Base-by-base conservation (phyloP, 1,140 invertebrate species). In the Drosophila ohnishii region DNA sequence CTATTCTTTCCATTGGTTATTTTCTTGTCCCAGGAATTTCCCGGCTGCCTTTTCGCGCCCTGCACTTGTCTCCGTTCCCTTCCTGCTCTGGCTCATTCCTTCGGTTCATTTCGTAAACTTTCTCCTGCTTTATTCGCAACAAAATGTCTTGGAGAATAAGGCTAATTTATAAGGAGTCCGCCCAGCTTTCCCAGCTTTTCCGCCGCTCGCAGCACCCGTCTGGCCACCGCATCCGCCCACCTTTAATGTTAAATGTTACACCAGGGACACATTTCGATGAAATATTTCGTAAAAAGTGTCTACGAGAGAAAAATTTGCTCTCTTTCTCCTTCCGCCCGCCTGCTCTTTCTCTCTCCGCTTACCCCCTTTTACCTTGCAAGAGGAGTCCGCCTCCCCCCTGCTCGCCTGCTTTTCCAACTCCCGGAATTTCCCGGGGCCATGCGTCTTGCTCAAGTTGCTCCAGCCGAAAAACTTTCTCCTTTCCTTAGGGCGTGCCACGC, bases 261-360 rank as follows among this genome's bases (percentile, higher is more conserved):
- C 90, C 64, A 90, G 90, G 88, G 90, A 91, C 89, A 91, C 90
- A 91, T 91, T 91, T 91, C 85, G 90, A 91, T 91, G 90, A 91
- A 91, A 91, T 91, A 91, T 91, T 90, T 90, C 87, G 84, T 90
- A 87, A 91, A 91, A 91, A 91, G 83, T 91, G 90, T 91, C 90
- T 91, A 91, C 83, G 69, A 76, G 75, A 77, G 73, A 85, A 89
- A 90, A 88, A 80, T 82, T 77, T 71, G 75, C 66, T 73, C 61
- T 65, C 62, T n/a, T n/a, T 35, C 42, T 40, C 19, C 19, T 32
- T 10, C 16, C 25, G 25, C 25, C 25, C 25, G 25, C 25, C 9
- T 7, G 16, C 72, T 34, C 47, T 37, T 25, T 37, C 67, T 45
- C 67, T 22, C 45, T 25, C 5, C 47, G 2, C 3, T 22, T 37